A percentile compares a stretch with the other conserved stretches of the same genome.
Conservation (phyloP, 2,888 invertebrate genomes). For the Cylloceria caligata region DNA sequence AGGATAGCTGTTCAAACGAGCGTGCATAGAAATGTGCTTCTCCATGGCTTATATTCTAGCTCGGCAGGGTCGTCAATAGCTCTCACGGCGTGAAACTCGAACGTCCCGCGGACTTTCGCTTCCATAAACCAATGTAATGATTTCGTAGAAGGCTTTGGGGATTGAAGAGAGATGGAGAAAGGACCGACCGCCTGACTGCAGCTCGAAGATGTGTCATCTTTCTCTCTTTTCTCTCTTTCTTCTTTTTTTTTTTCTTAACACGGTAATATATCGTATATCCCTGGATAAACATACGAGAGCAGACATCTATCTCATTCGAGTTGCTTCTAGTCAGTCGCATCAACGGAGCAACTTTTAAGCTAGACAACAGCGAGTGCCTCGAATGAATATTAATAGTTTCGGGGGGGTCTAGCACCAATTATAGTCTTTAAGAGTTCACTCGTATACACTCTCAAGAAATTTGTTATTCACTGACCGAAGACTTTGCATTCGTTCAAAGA, state of each 20-base stretch:
- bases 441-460: slow-evolving; percentile 35
- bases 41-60: slow-evolving; percentile 36
- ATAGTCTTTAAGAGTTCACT: slow-evolving; percentile 30
- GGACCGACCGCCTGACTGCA: slow-evolving; percentile 37
- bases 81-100: slow-evolving; percentile 56
- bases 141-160: slow-evolving; percentile 65
- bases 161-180: slow-evolving; percentile 57
- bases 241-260: slow-evolving; percentile 18
- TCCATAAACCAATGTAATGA: slow-evolving; percentile 69
- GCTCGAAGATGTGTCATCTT: slow-evolving; percentile 15
- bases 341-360: slow-evolving; percentile 17
- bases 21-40: slow-evolving; percentile 30
- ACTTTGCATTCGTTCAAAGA: slow-evolving; percentile 5
- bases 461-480: slow-evolving; percentile 36
- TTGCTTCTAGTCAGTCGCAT: not conserved
- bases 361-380: slow-evolving; percentile 48
- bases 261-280: slow-evolving; percentile 57
- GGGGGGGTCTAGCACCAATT: slow-evolving; percentile 17
- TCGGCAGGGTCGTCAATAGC: slow-evolving; percentile 20
- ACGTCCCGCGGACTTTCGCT: slow-evolving; percentile 46
- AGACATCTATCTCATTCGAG: slow-evolving; percentile 41
- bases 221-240: slow-evolving; percentile 35
- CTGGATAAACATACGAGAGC: slow-evolving; percentile 55
- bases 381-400: slow-evolving; percentile 63
- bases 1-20: slow-evolving; percentile 14